Conservation (phyloP, 2,888 invertebrate species). For the Augiades crinisus region DNA sequence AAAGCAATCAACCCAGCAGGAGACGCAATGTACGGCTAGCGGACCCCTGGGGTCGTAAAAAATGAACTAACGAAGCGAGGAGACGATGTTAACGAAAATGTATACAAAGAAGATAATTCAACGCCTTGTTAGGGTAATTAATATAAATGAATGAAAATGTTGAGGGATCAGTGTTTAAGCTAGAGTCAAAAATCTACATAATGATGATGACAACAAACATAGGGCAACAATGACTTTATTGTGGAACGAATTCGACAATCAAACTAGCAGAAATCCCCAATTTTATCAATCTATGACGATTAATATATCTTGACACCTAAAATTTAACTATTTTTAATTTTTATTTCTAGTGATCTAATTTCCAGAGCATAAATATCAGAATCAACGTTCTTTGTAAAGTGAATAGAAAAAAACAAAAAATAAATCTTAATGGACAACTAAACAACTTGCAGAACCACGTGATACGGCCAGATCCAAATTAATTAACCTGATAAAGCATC, state of each 20-base stretch:
- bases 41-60: conserved; percentile 31
- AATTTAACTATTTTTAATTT: no score
- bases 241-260: no score
- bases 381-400: no score
- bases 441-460: background rate
- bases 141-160: conserved; percentile 11
- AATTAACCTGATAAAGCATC: conserved; percentile 14
- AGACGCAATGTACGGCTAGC: conserved; percentile 27
- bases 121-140: conserved; percentile 19
- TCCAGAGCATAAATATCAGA: no score
- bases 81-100: conserved; percentile 22
- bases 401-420: background rate
- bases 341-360: no score
- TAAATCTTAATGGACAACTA: background rate
- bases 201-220: no score
- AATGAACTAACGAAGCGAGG: conserved; percentile 18
- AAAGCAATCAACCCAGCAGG: conserved; percentile 40
- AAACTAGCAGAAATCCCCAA: no score
- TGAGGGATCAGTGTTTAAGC: background rate
- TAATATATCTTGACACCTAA: no score
- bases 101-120: conserved; percentile 9
- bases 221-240: no score
- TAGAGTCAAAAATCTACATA: conserved; percentile 9
- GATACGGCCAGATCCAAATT: background rate
- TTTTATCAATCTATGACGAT: no score